Conservation (phyloP, 2,888 invertebrate genomes). For the Oligia strigilis region DNA sequence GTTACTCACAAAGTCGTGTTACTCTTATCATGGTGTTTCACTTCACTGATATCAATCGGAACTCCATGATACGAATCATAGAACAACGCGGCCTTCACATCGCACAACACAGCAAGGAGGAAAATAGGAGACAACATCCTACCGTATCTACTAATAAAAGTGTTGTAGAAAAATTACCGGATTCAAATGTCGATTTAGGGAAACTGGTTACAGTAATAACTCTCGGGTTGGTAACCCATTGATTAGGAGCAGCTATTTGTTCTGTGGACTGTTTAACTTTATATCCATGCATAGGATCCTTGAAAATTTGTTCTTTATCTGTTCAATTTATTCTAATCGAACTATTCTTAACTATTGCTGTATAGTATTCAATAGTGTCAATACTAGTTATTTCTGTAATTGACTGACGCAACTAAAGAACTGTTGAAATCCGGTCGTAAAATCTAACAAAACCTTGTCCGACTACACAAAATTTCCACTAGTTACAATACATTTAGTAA, state of each 20-base stretch:
- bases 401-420: not conserved
- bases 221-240: conserved; percentile 36
- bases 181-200: conserved; percentile 10
- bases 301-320: not conserved
- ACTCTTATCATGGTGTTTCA: conserved; percentile 71
- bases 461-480: not conserved
- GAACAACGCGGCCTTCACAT: conserved; percentile 61
- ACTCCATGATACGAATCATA: conserved; percentile 76
- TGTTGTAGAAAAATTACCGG: not conserved
- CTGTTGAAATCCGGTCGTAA: not conserved
- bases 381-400: not conserved
- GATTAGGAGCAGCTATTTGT: conserved; percentile 1
- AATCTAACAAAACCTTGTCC: not conserved
- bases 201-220: conserved; percentile 46
- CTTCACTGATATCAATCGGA: conserved; percentile 68
- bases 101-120: conserved; percentile 56
- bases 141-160: conserved; percentile 7
- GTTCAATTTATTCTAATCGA: not conserved
- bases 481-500: not conserved
- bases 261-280: not conserved
- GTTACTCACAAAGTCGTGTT: conserved; percentile 79
- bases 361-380: not conserved
- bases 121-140: conserved; percentile 58
- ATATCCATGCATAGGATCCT: not conserved
- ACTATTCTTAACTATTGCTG: not conserved